Percentiles rank a stretch among this genome's conserved stretches.
Conservation (phyloP, 2,113 vertebrate genomes). For the Rhinoderma darwinii region DNA sequence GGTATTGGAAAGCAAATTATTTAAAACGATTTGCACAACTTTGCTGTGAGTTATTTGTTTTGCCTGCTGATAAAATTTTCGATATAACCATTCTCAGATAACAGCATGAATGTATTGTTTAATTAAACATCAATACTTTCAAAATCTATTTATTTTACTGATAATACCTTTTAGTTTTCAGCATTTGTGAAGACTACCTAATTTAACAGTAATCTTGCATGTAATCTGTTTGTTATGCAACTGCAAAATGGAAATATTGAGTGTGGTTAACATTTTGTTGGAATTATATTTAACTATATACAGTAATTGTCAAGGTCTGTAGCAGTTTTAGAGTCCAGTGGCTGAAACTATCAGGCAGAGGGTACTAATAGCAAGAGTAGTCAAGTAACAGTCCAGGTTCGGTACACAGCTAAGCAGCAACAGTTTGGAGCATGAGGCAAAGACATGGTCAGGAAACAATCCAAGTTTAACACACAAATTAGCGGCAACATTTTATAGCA, state of each 20-base stretch:
- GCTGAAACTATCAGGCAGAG: no score
- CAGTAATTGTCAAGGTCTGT: no score
- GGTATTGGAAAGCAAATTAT: constrained; percentile 45
- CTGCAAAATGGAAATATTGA: not conserved
- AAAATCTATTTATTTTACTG: constrained; percentile 45
- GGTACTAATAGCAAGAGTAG: no score
- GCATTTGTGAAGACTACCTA: constrained; percentile 18
- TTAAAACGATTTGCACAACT: constrained; percentile 44
- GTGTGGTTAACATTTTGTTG: not conserved
- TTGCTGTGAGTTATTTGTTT: constrained; percentile 24
- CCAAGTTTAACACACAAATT: no score
- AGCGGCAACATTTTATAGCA: no score
- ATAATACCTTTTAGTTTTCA: constrained; percentile 35
- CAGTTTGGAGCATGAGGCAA: no score
- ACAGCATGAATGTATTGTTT: constrained; percentile 49
- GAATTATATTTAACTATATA: not conserved
- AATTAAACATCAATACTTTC: constrained; percentile 52
- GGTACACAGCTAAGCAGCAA: no score
- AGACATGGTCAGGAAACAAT: no score
- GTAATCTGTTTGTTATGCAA: constrained; percentile 7
- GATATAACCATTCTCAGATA: constrained; percentile 32
- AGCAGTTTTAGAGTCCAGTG: no score
- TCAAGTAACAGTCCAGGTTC: no score
- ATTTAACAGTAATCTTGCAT: not conserved
- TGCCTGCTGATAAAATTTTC: constrained; percentile 28